Evolutionary conservation across 30 jellyfish, hydroid and myxozoan species (phyloP), one percentile per base, ranked within the genome.

Genomic region (Aurelia aurita): DNA sequence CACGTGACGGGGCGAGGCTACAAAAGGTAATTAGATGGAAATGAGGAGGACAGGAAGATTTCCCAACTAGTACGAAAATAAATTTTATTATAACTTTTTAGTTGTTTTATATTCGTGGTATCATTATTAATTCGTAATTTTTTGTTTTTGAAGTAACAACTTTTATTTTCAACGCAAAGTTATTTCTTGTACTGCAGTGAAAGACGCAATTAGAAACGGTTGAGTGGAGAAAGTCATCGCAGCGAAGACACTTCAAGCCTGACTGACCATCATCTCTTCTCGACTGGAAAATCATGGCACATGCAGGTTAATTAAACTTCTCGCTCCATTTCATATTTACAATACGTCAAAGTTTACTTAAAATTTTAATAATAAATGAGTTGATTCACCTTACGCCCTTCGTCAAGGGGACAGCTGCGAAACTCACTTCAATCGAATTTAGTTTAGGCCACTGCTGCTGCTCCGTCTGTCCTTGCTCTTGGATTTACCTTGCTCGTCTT

Each of bases 261-360:
- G 86, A 87, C 72, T 87, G 96, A 76, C 71, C 86, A 68, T 66
- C 96, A 84, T 22, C 74, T 32, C 78, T 21, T 20, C 66, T 26
- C 23, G 72, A 57, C 49, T 66, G 84, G 83, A 53, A 77, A 76
- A 77, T 76, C 88, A 87, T 87, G 96, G 96, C 96, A 75, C 96
- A 87, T 84, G 96, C 96, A 87, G 96, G 96, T 87, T 72, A 85
- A 87, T 76, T 72, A 79, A n/a, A 76, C 96, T 87, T 46, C 88
- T 85, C 88, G 86, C 89, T 84, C 82, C 82, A 62, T 58, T 71
- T 84, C 45, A 86, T 63, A 62, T 70, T 87, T 90, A 77, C 96
- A 68, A 72, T 77, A 58, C 67, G 88, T 51, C 69, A 21, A 34
- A 51, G 88, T 87, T 77, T 74, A 39, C 89, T 72, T 80, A 51